phyloP scores from a whole-genome alignment of 2,888 invertebrate genomes.

The Drosophila phalerata region DNA sequence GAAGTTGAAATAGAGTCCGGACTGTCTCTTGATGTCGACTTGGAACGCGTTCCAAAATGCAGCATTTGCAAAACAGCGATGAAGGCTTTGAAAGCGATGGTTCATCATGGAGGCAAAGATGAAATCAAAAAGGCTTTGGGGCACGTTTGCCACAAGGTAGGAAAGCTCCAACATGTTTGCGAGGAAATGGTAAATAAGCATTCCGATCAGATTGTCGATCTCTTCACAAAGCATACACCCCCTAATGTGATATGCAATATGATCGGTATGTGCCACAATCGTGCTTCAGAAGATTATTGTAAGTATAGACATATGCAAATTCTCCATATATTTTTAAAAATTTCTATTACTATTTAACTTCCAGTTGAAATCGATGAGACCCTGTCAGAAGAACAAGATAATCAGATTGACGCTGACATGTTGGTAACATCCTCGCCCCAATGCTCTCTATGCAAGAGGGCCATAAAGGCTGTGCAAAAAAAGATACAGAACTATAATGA shows the following conservation, averaged over 20 bases:
- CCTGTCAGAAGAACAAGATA: background rate
- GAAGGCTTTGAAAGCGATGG: background rate
- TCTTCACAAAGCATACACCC: background rate
- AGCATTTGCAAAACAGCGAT: constrained; percentile 1
- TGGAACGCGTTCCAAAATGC: constrained; percentile 1
- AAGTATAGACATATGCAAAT: background rate
- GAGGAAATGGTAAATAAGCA: constrained; percentile 12
- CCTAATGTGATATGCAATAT: constrained; percentile 3
- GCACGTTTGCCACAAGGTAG: constrained; percentile 2
- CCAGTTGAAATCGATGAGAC: background rate
- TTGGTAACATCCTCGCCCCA: background rate
- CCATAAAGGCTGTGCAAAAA: background rate
- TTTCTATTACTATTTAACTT: too few relatives aligned
- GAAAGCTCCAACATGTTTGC: background rate
- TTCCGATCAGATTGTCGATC: constrained; percentile 13
- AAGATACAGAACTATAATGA: background rate
- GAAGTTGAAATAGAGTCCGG: too few relatives aligned
- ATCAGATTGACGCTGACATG: background rate
- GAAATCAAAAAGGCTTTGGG: constrained; percentile 9
- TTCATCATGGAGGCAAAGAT: background rate
- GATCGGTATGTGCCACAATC: constrained; percentile 10
- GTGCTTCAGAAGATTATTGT: background rate
- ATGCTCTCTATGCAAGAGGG: constrained; percentile 5
- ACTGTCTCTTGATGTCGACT: too few relatives aligned
- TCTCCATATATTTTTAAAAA: background rate